Conservation (phyloP, 2,797 vertebrate species). For the Pogoniulus pusillus region DNA sequence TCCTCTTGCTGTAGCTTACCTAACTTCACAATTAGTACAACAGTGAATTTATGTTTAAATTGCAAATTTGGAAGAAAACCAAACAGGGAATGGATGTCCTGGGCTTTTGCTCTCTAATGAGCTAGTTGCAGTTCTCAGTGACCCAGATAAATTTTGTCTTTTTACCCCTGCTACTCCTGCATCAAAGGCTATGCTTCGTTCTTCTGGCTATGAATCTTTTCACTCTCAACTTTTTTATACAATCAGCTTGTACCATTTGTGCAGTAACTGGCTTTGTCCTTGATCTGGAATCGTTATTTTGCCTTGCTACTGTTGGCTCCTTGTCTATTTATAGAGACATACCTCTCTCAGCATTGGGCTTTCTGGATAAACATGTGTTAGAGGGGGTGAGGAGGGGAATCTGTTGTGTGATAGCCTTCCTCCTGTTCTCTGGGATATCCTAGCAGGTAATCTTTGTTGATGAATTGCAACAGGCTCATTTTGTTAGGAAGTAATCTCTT, state of each 20-base stretch:
- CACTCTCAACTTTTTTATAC: not conserved
- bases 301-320: conserved; percentile 49
- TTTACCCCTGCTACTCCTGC: not conserved
- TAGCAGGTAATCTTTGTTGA: not conserved
- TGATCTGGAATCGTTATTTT: conserved; percentile 63
- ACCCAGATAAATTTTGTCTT: not conserved
- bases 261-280: conserved; percentile 54
- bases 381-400: not conserved
- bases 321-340: conserved; percentile 64
- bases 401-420: not conserved
- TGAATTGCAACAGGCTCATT: not conserved
- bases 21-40: not conserved
- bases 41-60: not conserved
- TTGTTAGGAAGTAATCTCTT: not conserved
- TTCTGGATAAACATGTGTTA: conserved; percentile 20
- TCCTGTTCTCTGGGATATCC: not conserved
- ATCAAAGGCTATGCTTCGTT: not conserved
- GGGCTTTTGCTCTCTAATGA: not conserved
- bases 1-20: not conserved
- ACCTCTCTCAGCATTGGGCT: conserved; percentile 41
- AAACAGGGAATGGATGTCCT: not conserved
- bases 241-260: not conserved
- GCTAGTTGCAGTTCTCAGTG: not conserved
- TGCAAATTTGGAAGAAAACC: not conserved
- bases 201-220: not conserved